Evolutionary conservation across 2,888 invertebrate species (phyloP).

Genomic region (Parasteatoda lunata): DNA sequence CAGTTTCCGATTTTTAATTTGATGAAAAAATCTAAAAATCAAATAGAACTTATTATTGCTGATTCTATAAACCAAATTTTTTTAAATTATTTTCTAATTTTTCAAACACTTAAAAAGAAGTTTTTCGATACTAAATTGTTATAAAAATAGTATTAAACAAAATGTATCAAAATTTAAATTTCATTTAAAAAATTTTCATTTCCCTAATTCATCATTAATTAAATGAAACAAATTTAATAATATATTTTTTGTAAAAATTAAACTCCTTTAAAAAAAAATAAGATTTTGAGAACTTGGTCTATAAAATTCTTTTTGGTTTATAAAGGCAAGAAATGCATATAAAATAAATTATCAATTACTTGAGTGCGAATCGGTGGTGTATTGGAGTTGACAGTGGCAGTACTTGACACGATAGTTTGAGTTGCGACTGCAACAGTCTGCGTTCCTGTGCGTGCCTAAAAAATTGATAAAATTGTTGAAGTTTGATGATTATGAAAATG

Average conservation of each 20-base stretch:
- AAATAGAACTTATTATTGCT: too few species aligned
- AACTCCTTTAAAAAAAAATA: neutral
- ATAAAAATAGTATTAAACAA: too few species aligned
- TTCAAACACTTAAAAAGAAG: too few species aligned
- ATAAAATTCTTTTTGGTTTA: neutral
- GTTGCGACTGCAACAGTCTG: conserved; percentile 80
- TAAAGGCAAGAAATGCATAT: neutral
- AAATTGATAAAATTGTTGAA: neutral
- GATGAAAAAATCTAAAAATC: too few species aligned
- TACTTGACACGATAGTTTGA: conserved; percentile 78
- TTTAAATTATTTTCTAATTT: too few species aligned
- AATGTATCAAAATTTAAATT: neutral
- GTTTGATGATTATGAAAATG: neutral
- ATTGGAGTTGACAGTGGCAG: conserved; percentile 58
- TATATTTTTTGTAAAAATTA: too few species aligned
- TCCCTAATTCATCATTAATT: neutral
- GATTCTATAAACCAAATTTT: too few species aligned
- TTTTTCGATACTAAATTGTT: too few species aligned
- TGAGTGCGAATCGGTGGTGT: conserved; percentile 54
- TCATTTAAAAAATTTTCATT: neutral
- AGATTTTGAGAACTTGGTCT: neutral
- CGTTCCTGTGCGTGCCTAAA: conserved; percentile 79
- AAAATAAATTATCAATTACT: conserved; percentile 27
- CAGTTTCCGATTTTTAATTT: too few species aligned
- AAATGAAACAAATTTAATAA: too few species aligned